These are phyloP conservation scores for Anser cygnoides DNA, from an alignment of 2,113 vertebrate species.

Conservation along the genomic window DNA sequence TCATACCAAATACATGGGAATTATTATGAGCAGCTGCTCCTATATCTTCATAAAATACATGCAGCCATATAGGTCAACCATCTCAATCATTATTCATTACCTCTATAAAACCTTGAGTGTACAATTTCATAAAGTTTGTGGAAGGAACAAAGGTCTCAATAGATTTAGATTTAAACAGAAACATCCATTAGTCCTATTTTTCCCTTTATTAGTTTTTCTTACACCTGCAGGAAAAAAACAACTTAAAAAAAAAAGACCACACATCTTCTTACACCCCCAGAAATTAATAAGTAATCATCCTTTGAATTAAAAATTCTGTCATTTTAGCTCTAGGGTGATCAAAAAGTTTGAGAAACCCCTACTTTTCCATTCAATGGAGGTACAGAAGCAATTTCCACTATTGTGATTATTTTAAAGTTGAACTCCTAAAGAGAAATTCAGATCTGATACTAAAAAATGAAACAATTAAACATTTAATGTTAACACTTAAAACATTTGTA, in stretches of 20 bases:
- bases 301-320: background rate
- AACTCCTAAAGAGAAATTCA: constrained; percentile 17
- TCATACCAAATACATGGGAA: background rate
- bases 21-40: background rate
- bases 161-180: background rate
- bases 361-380: background rate
- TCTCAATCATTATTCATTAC: background rate
- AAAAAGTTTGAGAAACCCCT: background rate
- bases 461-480: background rate
- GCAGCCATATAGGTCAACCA: background rate
- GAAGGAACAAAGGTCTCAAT: background rate
- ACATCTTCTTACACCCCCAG: background rate
- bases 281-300: background rate
- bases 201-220: background rate
- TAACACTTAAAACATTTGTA: background rate
- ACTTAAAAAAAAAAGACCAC: background rate
- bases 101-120: background rate
- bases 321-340: background rate
- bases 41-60: background rate
- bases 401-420: background rate
- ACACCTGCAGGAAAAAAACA: fast-evolving
- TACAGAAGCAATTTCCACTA: background rate
- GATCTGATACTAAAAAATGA: background rate
- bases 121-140: background rate
- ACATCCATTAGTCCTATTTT: background rate